Evolutionary conservation across 2,113 vertebrate species (phyloP).

Genomic region (Dipodomys stephensi): DNA sequence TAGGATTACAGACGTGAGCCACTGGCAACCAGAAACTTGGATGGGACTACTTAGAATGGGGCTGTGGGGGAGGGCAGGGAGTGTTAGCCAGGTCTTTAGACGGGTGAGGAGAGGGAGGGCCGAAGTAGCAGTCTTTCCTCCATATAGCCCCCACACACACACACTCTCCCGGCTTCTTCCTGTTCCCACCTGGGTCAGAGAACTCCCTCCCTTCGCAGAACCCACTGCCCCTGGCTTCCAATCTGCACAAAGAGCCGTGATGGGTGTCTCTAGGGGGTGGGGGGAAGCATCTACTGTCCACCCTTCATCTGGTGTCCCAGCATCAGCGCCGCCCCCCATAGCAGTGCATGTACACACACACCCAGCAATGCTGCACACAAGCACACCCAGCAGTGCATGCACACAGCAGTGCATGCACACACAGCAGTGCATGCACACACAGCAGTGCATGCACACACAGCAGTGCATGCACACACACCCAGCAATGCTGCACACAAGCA

Average conservation of each 20-base stretch:
- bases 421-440: rapidly evolving
- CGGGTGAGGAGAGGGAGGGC: not conserved
- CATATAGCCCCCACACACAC: too few species aligned
- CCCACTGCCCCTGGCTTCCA: not conserved
- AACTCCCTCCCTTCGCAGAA: rapidly evolving
- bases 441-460: not conserved
- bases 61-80: not conserved
- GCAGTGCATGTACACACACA: rapidly evolving
- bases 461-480: rapidly evolving
- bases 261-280: not conserved
- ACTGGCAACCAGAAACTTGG: not conserved
- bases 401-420: too few species aligned
- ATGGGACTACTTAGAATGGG: not conserved
- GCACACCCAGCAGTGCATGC: too few species aligned
- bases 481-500: too few species aligned
- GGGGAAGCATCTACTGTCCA: not conserved
- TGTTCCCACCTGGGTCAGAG: not conserved
- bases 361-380: rapidly evolving
- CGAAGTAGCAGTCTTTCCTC: not conserved
- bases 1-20: too few species aligned
- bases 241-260: not conserved
- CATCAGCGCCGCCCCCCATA: not conserved
- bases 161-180: not conserved
- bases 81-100: not conserved
- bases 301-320: not conserved